Evolutionary conservation across 1,140 invertebrate species (phyloP).

Genomic region (Babylonia areolata): DNA sequence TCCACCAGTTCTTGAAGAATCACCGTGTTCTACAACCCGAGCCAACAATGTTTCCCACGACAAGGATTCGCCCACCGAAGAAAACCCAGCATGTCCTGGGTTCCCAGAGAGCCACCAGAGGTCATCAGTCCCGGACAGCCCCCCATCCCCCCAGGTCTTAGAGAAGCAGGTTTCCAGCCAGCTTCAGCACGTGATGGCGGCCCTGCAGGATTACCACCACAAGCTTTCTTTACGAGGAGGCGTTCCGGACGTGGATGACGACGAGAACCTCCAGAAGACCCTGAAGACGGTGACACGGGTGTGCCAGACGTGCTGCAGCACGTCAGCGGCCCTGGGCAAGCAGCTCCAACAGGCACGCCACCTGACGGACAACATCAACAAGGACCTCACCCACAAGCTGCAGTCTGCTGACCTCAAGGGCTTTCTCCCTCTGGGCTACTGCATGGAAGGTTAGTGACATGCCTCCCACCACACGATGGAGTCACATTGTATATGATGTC

Average conservation of each 20-base stretch:
- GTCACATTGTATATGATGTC: too few relatives aligned
- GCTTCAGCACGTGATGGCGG: slow-evolving; percentile 3
- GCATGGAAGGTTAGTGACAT: background rate
- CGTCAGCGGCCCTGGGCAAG: background rate
- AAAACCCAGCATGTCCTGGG: background rate
- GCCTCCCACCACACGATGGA: too few relatives aligned
- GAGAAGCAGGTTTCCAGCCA: background rate
- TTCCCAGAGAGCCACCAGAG: background rate
- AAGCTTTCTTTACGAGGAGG: background rate
- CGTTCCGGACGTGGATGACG: background rate
- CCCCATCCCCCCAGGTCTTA: background rate
- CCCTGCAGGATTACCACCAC: slow-evolving; percentile 6
- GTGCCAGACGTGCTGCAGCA: slow-evolving; percentile 15
- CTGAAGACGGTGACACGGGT: background rate
- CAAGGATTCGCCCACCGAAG: background rate
- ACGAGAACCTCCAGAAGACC: background rate
- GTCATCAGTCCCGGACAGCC: background rate
- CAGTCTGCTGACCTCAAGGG: background rate
- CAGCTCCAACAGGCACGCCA: background rate
- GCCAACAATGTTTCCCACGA: too few relatives aligned
- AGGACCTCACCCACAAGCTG: background rate
- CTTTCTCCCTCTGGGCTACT: background rate
- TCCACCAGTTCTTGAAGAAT: too few relatives aligned
- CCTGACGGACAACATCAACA: slow-evolving; percentile 6
- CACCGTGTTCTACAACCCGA: too few relatives aligned